Evolutionary conservation across 2,888 invertebrate species (phyloP).

Genomic region (Tachina lurida): DNA sequence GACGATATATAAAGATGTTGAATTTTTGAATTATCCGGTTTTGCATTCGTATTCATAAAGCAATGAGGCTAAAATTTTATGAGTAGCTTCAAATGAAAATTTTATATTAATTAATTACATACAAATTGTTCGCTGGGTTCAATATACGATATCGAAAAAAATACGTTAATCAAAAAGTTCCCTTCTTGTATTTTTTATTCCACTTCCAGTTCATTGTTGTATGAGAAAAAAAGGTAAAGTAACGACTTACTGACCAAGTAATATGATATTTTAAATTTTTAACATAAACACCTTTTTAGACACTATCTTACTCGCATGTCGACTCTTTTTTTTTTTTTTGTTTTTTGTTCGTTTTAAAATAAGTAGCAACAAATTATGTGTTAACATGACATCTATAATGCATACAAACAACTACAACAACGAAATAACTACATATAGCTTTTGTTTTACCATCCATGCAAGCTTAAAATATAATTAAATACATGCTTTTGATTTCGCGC

Average conservation of each 20-base stretch:
- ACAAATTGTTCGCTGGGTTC: constrained; percentile 18
- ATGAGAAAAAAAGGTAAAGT: neutral
- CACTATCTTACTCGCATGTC: constrained; percentile 37
- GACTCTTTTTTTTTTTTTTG: constrained; percentile 3
- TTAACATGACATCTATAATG: constrained; percentile 68
- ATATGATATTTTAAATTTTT: constrained; percentile 62
- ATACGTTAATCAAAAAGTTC: constrained; percentile 55
- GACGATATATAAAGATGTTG: too few species aligned
- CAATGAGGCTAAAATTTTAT: too few species aligned
- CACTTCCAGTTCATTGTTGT: neutral
- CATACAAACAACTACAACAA: constrained; percentile 27
- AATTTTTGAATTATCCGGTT: too few species aligned
- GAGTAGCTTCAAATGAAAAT: neutral
- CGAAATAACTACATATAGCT: constrained; percentile 1
- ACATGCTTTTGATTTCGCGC: constrained; percentile 60
- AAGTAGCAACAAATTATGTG: constrained; percentile 68
- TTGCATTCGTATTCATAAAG: too few species aligned
- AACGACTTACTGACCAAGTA: constrained; percentile 49
- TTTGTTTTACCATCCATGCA: constrained; percentile 24
- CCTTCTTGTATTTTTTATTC: neutral
- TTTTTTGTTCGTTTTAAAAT: constrained; percentile 4
- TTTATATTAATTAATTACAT: neutral
- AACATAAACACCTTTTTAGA: constrained; percentile 63
- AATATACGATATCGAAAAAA: neutral
- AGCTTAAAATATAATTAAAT: constrained; percentile 54